Percentiles rank a stretch among this genome's conserved stretches.
Conservation (phyloP, 2,113 vertebrate genomes). For the Mohoua ochrocephala region DNA sequence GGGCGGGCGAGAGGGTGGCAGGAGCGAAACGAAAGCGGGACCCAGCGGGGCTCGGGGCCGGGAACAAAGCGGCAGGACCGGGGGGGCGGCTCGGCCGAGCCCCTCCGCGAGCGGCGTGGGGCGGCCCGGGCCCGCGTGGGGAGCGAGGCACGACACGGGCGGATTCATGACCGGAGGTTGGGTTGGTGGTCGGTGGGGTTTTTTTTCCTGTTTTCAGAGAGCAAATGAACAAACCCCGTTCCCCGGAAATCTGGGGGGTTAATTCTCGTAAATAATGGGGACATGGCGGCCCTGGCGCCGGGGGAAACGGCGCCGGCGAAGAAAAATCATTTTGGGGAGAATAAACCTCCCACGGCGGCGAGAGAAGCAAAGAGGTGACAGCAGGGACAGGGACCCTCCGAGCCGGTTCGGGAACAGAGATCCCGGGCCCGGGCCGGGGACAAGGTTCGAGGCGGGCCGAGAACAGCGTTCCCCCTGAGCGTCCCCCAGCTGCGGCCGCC, state of each 20-base stretch:
- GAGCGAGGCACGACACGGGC: neutral
- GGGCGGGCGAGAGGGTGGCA: neutral
- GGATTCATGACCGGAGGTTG: rapidly evolving
- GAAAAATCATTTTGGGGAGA: neutral
- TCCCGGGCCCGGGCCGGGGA: neutral
- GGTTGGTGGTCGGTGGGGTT: rapidly evolving
- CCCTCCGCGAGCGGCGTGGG: neutral
- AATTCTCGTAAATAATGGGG: neutral
- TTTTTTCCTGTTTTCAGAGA: neutral
- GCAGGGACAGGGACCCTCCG: neutral
- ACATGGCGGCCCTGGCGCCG: neutral
- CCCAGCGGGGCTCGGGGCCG: neutral
- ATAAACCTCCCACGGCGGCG: neutral
- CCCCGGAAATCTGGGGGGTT: neutral
- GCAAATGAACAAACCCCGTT: neutral
- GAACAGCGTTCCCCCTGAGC: neutral
- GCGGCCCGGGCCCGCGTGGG: neutral
- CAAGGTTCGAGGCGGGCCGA: neutral
- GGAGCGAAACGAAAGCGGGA: neutral
- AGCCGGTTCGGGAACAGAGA: neutral
- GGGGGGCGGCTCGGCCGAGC: neutral
- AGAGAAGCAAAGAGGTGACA: neutral
- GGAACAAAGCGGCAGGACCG: neutral
- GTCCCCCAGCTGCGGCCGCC: neutral
- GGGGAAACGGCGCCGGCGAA: neutral